These are phyloP conservation scores for Ochlodes sylvanus DNA, from an alignment of 2,888 invertebrate genomes.

Conservation along the genomic window DNA sequence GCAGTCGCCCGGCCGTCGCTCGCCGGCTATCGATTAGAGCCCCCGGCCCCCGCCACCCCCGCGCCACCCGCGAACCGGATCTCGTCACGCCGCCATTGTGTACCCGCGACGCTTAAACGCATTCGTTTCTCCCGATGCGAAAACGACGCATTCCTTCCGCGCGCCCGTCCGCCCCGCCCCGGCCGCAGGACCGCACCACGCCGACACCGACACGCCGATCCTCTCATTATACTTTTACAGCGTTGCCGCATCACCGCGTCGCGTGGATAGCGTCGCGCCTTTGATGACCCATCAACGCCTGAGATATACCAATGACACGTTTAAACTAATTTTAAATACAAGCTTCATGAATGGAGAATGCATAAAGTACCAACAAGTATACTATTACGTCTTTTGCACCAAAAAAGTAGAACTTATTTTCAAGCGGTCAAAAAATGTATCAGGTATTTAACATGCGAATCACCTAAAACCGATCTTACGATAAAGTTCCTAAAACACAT, in stretches of 20 bases:
- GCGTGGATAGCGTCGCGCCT: slow-evolving; percentile 15
- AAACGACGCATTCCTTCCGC: slow-evolving; percentile 85
- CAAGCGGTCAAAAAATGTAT: not conserved
- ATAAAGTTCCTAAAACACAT: no score
- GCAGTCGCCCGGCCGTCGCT: slow-evolving; percentile 83
- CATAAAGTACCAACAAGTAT: not conserved
- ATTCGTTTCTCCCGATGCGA: slow-evolving; percentile 86
- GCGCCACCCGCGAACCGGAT: slow-evolving; percentile 83
- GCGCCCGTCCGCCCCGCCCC: slow-evolving; percentile 72
- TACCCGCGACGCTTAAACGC: slow-evolving; percentile 85
- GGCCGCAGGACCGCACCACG: slow-evolving; percentile 63
- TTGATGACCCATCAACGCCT: slow-evolving; percentile 17
- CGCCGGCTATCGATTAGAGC: slow-evolving; percentile 84
- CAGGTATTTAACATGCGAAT: not conserved
- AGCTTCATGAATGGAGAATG: not conserved
- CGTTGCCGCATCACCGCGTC: slow-evolving; percentile 51
- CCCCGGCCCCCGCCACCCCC: slow-evolving; percentile 64
- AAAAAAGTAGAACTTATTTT: not conserved
- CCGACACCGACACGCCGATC: slow-evolving; percentile 58
- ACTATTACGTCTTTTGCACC: not conserved
- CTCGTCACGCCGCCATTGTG: slow-evolving; percentile 85
- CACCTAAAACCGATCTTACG: not conserved
- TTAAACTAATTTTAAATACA: slow-evolving; percentile 4
- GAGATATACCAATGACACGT: no score
- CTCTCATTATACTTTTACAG: slow-evolving; percentile 77